A percentile compares a stretch with the other conserved stretches of the same genome.
Conservation (phyloP, 2,797 vertebrate genomes). For the Coregonus sp. region DNA sequence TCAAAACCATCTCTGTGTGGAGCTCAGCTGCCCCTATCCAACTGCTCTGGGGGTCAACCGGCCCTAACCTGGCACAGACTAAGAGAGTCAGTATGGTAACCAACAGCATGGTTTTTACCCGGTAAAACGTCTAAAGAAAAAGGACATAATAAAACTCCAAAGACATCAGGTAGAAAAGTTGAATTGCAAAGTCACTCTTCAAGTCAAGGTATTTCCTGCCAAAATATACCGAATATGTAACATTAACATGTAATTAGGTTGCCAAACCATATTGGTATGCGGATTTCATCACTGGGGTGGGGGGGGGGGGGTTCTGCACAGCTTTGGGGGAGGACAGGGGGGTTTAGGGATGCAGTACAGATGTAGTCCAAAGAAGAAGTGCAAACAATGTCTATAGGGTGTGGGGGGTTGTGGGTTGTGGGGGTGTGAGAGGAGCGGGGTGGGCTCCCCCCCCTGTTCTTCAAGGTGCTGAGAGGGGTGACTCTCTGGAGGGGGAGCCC, state of each 20-base stretch:
- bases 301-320: slow-evolving; percentile 60
- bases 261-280: slow-evolving; percentile 66
- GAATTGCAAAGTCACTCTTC: slow-evolving; percentile 80
- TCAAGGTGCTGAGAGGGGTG: slow-evolving; percentile 95
- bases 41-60: slow-evolving; percentile 42
- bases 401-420: slow-evolving; percentile 43
- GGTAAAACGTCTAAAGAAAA: slow-evolving; percentile 59
- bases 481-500: slow-evolving; percentile 90
- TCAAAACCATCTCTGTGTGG: slow-evolving; percentile 71
- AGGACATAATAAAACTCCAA: slow-evolving; percentile 69
- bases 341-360: slow-evolving; percentile 59
- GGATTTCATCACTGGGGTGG: slow-evolving; percentile 49
- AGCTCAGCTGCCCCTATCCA: slow-evolving; percentile 9
- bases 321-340: slow-evolving; percentile 44
- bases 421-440: slow-evolving; percentile 57
- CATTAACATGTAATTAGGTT: slow-evolving; percentile 70
- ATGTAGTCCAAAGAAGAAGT: slow-evolving; percentile 67
- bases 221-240: slow-evolving; percentile 73
- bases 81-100: slow-evolving; percentile 60
- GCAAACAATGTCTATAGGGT: slow-evolving; percentile 75
- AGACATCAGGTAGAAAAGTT: slow-evolving; percentile 84
- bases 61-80: slow-evolving; percentile 68
- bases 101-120: slow-evolving; percentile 46
- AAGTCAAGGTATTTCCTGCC: slow-evolving; percentile 77
- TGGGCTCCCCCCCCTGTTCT: slow-evolving; percentile 49